Evolutionary conservation across 2,113 vertebrate genomes (phyloP).

Genomic region (Turdus rufiventris): DNA sequence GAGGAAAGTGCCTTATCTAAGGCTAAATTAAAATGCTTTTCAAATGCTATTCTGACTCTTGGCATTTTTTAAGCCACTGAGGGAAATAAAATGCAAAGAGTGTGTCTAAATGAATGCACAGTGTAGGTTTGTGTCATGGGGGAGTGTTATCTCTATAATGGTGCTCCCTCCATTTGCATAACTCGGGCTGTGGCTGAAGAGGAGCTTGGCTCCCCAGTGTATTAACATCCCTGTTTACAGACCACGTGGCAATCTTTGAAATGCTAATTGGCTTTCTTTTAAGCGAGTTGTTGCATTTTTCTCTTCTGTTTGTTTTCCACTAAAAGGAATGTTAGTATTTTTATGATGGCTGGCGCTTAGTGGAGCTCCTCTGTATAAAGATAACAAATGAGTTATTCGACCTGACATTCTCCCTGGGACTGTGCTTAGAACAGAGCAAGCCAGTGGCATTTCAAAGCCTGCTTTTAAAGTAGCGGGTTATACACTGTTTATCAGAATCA

Average conservation of each 20-base stretch:
- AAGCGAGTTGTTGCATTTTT: not conserved
- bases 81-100: not conserved
- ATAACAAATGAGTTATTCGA: slow-evolving; percentile 25
- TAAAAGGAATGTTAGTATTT: slow-evolving; percentile 18
- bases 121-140: not conserved
- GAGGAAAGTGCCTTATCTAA: not conserved
- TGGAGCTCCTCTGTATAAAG: not conserved
- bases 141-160: not conserved
- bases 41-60: not conserved
- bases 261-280: slow-evolving; percentile 18
- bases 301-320: slow-evolving; percentile 15
- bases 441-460: slow-evolving; percentile 34
- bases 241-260: slow-evolving; percentile 8
- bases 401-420: slow-evolving; percentile 49
- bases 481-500: not conserved
- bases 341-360: not conserved
- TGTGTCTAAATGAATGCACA: not conserved
- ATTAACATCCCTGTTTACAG: not conserved
- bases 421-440: not conserved
- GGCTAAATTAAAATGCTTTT: not conserved
- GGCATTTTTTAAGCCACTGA: not conserved
- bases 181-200: not conserved
- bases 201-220: not conserved
- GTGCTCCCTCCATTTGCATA: not conserved
- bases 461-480: not conserved